Evolutionary conservation across 1,140 invertebrate species (phyloP).

Genomic region (Leptonema lineaticorne): DNA sequence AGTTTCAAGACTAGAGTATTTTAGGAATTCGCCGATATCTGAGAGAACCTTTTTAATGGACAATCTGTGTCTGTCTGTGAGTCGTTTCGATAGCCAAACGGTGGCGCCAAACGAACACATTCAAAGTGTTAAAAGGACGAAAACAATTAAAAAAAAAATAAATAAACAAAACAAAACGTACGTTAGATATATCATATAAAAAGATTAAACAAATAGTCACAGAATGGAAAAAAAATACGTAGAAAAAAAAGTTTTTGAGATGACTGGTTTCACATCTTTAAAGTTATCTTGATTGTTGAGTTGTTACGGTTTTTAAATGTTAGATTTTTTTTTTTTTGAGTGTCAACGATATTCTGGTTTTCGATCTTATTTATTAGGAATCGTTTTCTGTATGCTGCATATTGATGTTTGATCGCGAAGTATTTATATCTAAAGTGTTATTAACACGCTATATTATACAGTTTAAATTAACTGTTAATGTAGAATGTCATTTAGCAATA

Average conservation of each 20-base stretch:
- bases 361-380: too few species aligned
- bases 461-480: too few species aligned
- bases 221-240: background rate
- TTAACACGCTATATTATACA: too few species aligned
- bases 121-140: too few species aligned
- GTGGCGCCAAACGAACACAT: slow-evolving; percentile 19
- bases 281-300: background rate
- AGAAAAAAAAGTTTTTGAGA: background rate
- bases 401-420: too few species aligned
- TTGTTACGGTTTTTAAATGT: slow-evolving; percentile 1
- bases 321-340: too few species aligned
- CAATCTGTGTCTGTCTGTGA: slow-evolving; percentile 33
- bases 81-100: slow-evolving; percentile 15
- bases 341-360: too few species aligned
- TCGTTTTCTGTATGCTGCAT: too few species aligned
- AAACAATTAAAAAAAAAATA: background rate
- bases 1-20: background rate
- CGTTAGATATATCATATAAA: background rate
- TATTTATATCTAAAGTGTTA: too few species aligned
- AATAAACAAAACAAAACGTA: background rate
- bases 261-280: background rate
- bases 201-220: too few species aligned
- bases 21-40: slow-evolving; percentile 28
- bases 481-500: too few species aligned
- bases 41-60: slow-evolving; percentile 38